Conservation (phyloP, 2,113 vertebrate genomes). For the Phalacrocorax aristotelis region DNA sequence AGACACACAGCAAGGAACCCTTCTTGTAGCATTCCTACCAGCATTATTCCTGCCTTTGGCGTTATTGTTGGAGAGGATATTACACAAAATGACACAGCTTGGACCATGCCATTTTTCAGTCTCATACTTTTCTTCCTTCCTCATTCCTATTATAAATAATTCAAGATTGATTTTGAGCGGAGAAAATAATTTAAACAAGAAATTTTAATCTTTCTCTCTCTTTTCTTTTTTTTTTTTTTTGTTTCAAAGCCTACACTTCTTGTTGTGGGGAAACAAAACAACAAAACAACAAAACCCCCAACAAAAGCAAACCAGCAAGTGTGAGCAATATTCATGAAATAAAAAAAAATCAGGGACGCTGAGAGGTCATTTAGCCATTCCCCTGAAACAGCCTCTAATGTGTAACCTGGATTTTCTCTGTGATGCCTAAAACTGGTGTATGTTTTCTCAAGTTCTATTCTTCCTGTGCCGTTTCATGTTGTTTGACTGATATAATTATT, state of each 20-base stretch:
- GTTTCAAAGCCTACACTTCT: not conserved
- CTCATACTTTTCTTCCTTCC: not conserved
- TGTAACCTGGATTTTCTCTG: not conserved
- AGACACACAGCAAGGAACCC: not conserved
- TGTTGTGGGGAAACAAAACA: not conserved
- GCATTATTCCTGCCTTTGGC: not conserved
- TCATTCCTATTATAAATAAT: not conserved
- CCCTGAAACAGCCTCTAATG: not conserved
- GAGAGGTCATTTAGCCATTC: not conserved
- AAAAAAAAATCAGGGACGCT: not conserved
- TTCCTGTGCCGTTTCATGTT: not conserved
- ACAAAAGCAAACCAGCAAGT: not conserved
- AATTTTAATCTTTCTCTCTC: not conserved
- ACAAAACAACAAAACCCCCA: not conserved
- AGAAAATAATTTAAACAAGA: slow-evolving; percentile 6
- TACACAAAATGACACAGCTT: not conserved
- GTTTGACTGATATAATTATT: not conserved
- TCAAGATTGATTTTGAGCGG: not conserved
- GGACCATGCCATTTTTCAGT: not conserved
- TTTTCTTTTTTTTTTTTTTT: not conserved
- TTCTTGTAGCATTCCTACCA: not conserved
- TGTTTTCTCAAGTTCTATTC: not conserved
- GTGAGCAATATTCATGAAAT: not conserved
- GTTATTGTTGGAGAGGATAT: not conserved
- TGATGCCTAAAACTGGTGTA: not conserved